Conservation (phyloP, 1,140 invertebrate species). For the Paracyclopina nana region DNA sequence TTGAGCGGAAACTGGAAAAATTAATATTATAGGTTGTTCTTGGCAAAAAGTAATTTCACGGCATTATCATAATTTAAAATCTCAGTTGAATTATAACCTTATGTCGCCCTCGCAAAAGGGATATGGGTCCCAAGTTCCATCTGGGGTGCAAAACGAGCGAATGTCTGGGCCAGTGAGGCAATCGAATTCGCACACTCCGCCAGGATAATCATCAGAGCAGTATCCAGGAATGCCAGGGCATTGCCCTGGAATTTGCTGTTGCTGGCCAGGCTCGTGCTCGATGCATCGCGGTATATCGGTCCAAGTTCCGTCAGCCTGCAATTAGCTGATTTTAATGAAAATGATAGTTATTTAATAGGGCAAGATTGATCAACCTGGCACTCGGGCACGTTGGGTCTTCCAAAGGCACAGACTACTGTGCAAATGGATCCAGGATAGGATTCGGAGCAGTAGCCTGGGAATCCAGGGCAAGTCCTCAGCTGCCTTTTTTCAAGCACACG, state of each 20-base stretch:
- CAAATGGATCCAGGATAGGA: constrained; percentile 14
- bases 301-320: constrained; percentile 15
- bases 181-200: constrained; percentile 15
- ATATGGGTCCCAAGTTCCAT: constrained; percentile 16
- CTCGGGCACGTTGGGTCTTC: constrained; percentile 10
- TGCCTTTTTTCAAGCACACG: too few relatives aligned
- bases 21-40: too few relatives aligned
- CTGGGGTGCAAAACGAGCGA: constrained; percentile 11
- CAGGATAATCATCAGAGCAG: constrained; percentile 11
- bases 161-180: constrained; percentile 14
- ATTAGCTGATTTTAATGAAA: neutral
- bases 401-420: constrained; percentile 13
- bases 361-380: constrained; percentile 7
- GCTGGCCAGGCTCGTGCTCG: constrained; percentile 14
- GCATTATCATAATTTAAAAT: too few relatives aligned
- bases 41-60: too few relatives aligned
- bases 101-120: constrained; percentile 12
- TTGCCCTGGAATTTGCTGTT: constrained; percentile 12
- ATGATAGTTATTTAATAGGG: constrained; percentile 1
- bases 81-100: too few relatives aligned
- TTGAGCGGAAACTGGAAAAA: too few relatives aligned
- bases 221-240: constrained; percentile 16
- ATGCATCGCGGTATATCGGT: constrained; percentile 15
- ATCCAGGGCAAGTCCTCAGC: constrained; percentile 1
- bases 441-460: constrained; percentile 13